These are phyloP conservation scores for Meriones unguiculatus DNA, from an alignment of 2,113 vertebrate species.

Conservation along the genomic window DNA sequence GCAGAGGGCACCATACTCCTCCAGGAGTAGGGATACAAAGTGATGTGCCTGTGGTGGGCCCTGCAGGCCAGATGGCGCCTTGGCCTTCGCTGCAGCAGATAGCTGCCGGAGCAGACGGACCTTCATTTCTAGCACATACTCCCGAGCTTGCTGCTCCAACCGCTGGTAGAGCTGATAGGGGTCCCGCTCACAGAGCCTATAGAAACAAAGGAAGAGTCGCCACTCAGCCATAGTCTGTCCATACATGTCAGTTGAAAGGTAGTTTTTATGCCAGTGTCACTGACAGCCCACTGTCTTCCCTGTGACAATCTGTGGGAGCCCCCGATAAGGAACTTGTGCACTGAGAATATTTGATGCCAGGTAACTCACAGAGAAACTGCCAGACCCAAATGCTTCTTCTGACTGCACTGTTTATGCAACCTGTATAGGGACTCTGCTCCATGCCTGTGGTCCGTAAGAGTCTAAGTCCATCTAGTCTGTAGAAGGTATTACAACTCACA, in stretches of 20 bases:
- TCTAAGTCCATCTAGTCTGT: background rate
- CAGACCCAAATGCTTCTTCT: background rate
- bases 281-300: background rate
- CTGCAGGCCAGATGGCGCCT: conserved; percentile 86
- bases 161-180: conserved; percentile 98
- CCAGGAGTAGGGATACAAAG: conserved; percentile 96
- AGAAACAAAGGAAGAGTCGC: conserved; percentile 10
- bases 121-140: conserved; percentile 98
- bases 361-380: background rate
- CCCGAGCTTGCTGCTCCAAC: conserved; percentile 96
- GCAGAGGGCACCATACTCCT: conserved; percentile 96
- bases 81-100: conserved; percentile 90
- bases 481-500: too few relatives aligned
- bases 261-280: too few relatives aligned
- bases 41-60: conserved; percentile 96
- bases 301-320: background rate
- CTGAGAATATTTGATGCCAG: background rate
- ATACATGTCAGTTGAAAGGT: accelerated
- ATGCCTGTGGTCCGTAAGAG: too few relatives aligned
- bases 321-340: background rate
- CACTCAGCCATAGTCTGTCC: background rate
- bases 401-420: background rate
- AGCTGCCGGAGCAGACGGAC: conserved; percentile 95
- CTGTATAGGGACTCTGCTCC: background rate
- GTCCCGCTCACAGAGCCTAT: conserved; percentile 96